These are phyloP conservation scores for Malthinus seriepunctatus DNA, from an alignment of 2,888 invertebrate genomes.

Conservation along the genomic window DNA sequence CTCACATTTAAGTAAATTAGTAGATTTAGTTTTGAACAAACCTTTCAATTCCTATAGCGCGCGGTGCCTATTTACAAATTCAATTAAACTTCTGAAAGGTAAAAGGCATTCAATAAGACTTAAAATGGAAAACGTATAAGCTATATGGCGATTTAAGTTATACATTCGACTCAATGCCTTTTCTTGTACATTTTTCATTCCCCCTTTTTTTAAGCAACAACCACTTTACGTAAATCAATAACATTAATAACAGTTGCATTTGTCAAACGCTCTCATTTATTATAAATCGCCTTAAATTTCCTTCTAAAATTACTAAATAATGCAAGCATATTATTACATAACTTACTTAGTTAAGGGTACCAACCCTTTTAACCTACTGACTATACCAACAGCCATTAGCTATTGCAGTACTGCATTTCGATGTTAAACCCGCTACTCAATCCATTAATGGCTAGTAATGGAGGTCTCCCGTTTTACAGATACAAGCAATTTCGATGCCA, in stretches of 20 bases:
- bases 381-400: conserved; percentile 32
- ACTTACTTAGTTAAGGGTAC: conserved; percentile 15
- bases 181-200: too few species aligned
- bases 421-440: conserved; percentile 47
- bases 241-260: too few species aligned
- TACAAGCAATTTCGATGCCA: conserved; percentile 51
- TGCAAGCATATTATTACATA: conserved; percentile 33
- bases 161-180: too few species aligned
- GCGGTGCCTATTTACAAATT: conserved; percentile 22
- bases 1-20: conserved; percentile 12
- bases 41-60: conserved; percentile 9
- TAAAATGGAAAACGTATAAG: too few species aligned
- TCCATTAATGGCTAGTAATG: conserved; percentile 53
- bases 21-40: conserved; percentile 16
- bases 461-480: conserved; percentile 50
- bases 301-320: conserved; percentile 18
- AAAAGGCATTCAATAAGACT: too few species aligned
- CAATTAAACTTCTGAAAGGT: conserved; percentile 27
- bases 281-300: neutral
- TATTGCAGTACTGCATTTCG: conserved; percentile 35
- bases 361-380: conserved; percentile 39
- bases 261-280: conserved; percentile 5
- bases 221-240: too few species aligned
- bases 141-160: too few species aligned
- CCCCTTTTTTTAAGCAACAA: too few species aligned